Conservation (phyloP, 2,113 vertebrate species). For the Guaruba guarouba region DNA sequence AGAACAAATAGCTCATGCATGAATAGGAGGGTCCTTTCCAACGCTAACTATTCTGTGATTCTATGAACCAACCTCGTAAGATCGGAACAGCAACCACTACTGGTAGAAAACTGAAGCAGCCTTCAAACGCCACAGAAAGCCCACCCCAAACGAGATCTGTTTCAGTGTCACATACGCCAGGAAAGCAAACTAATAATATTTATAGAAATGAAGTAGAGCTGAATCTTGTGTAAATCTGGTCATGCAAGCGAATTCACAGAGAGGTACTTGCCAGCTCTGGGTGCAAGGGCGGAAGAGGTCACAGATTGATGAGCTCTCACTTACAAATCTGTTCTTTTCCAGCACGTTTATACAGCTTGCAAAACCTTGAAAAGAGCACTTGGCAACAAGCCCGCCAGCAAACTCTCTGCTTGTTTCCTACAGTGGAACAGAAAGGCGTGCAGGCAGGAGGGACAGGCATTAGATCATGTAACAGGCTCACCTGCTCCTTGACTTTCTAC, state of each 20-base stretch:
- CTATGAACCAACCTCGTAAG: accelerated
- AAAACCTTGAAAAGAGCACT: not conserved
- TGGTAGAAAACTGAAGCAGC: not conserved
- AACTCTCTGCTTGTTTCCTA: not conserved
- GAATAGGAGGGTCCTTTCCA: not conserved
- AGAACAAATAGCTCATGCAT: not conserved
- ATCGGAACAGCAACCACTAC: accelerated
- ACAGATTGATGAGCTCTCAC: not conserved
- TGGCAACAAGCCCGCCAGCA: not conserved
- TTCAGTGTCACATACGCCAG: not conserved
- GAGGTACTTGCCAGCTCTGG: not conserved
- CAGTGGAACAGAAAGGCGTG: accelerated
- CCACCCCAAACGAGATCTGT: not conserved
- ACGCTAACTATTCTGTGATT: not conserved
- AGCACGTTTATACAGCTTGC: not conserved
- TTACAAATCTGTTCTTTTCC: not conserved
- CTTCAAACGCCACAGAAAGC: not conserved
- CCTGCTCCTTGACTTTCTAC: not conserved
- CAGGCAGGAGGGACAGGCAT: not conserved
- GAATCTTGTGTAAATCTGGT: not conserved
- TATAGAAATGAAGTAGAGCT: not conserved
- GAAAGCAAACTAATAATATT: not conserved
- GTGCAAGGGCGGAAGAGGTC: not conserved
- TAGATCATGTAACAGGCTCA: not conserved
- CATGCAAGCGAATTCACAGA: not conserved